Base-by-base conservation (phyloP, 2,888 invertebrate species). In the Heliconius aoede region DNA sequence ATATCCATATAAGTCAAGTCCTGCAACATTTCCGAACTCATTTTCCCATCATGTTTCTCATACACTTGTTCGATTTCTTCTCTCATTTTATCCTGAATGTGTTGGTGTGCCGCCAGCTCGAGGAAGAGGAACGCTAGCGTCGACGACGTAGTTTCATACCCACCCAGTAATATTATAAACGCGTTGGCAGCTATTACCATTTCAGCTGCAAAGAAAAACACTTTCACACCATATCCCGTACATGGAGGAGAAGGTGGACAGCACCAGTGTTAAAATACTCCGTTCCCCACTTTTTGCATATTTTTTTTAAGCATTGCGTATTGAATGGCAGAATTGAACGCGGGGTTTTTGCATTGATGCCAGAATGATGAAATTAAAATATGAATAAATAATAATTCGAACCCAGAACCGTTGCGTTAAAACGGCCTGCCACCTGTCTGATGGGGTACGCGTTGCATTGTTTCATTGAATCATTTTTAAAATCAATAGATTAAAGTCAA, bases 101-200 rank as follows among this genome's bases (percentile, higher is more conserved):
- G 86, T 4, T 89, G 93, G 78, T 95, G 87, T 0, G 94, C 88
- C 0, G 95, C 95, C 71, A 96, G 84, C 85, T 95, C 95, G 83
- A 95, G 92, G 58, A 95, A 88, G 11, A 95, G 87, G 82, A 95
- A 95, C 30, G 95, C 94, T 68, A 95, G 89, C 0, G 95, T 95
- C 0, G 95, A 94, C 0, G 95, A 95, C 0, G 95, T 95, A 8
- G 96, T 96, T 86, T 96, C 96, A 84, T 95, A 96, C 0, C 96
- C 96, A 0, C 95, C 96, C 15, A 95, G 88, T 85, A 95, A 95
- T 81, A 96, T 95, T 73, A 95, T 94, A 81, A 95, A 94, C 0
- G 95, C 95, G 75, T 95, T 95, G 0, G 95, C 95, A 58, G 95
- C 92, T 84, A 95, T 94, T 77, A 94, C 91, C 89, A 95, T 94